A percentile compares a stretch with the other conserved stretches of the same genome.
These are phyloP conservation scores for Aldrovandia affinis DNA, from an alignment of 2,797 vertebrate species.

Conservation along the genomic window DNA sequence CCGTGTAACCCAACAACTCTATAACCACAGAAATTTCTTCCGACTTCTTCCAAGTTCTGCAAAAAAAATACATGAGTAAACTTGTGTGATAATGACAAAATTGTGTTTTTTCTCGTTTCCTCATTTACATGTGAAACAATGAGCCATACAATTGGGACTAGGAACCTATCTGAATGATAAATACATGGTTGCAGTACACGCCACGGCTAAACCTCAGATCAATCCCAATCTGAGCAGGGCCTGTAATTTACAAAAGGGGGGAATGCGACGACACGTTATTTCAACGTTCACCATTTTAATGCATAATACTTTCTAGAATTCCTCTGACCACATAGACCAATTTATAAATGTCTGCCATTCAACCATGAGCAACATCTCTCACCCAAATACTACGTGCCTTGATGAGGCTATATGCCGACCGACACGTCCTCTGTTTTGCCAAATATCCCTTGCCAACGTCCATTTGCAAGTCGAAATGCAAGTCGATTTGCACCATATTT, in stretches of 20 bases:
- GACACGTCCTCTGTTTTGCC: neutral
- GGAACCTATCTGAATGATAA: neutral
- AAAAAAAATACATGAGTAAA: neutral
- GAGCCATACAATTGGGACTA: no score
- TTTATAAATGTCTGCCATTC: neutral
- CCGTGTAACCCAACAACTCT: neutral
- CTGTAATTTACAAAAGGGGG: neutral
- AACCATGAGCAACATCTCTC: neutral
- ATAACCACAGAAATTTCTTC: neutral
- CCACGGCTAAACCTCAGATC: no score
- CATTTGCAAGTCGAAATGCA: neutral
- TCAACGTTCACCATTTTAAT: no score
- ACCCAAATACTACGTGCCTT: neutral
- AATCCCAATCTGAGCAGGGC: neutral
- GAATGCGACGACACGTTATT: neutral
- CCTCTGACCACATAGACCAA: no score
- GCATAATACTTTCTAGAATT: no score
- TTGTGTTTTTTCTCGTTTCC: no score
- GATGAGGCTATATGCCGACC: neutral
- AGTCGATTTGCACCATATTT: neutral
- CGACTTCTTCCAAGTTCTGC: no score
- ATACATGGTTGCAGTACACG: neutral
- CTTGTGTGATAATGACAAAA: no score
- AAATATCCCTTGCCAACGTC: neutral
- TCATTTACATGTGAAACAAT: no score